A percentile compares a stretch with the other conserved stretches of the same genome.
Conservation (phyloP, 2,888 invertebrate genomes). For the Candidula unifasciata region DNA sequence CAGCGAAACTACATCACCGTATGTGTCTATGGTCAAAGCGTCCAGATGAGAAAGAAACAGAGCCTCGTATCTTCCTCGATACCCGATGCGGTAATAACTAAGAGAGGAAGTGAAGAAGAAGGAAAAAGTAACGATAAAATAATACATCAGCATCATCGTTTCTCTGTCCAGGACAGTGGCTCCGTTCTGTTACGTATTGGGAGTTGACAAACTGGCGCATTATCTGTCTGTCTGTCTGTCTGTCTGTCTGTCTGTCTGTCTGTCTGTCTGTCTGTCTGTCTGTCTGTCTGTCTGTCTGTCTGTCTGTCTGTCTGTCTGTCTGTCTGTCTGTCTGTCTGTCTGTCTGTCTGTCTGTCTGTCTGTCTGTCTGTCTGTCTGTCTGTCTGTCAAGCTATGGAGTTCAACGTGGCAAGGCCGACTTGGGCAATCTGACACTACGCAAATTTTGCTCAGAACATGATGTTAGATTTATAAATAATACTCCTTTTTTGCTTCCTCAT, state of each 20-base stretch:
- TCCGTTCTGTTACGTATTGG: neutral
- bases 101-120: too few species aligned
- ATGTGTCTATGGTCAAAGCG: too few species aligned
- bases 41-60: too few species aligned
- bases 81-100: too few species aligned
- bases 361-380: constrained; percentile 20
- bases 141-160: neutral
- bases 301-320: neutral
- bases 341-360: neutral
- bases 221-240: constrained; percentile 30
- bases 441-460: too few species aligned
- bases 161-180: neutral
- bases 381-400: neutral
- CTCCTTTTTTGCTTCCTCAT: too few species aligned
- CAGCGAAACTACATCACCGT: too few species aligned
- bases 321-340: neutral
- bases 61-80: too few species aligned
- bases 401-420: too few species aligned
- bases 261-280: constrained; percentile 8
- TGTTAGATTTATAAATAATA: too few species aligned
- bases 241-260: neutral
- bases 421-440: too few species aligned
- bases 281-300: constrained; percentile 1
- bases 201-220: neutral
- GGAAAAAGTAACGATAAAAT: neutral